Conservation (phyloP, 2,888 invertebrate species). For the Amblyjoppa proteus region DNA sequence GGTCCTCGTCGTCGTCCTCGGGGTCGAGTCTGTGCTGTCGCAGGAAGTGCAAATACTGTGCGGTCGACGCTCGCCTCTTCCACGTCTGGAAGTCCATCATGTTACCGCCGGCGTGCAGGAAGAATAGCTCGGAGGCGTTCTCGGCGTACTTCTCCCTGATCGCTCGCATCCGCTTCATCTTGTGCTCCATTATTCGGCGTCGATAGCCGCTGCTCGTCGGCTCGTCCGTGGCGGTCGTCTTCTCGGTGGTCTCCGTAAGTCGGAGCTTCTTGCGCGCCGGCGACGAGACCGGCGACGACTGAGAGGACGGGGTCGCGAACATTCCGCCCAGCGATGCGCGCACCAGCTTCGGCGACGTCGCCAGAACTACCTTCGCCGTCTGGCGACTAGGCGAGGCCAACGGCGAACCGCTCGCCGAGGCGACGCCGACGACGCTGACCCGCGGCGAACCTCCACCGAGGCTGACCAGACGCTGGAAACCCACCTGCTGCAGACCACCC, state of each 20-base stretch:
- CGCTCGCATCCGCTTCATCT: conserved; percentile 89
- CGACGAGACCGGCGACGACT: conserved; percentile 78
- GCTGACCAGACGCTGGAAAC: conserved; percentile 86
- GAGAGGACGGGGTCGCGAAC: conserved; percentile 78
- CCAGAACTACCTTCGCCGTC: conserved; percentile 82
- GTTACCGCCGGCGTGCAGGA: conserved; percentile 94
- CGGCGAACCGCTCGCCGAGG: conserved; percentile 78
- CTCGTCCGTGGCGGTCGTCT: conserved; percentile 73
- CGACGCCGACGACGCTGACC: conserved; percentile 79
- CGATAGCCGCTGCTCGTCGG: conserved; percentile 81
- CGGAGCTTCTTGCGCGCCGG: conserved; percentile 86
- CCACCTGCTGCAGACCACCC: conserved; percentile 83
- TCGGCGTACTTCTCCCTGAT: conserved; percentile 92
- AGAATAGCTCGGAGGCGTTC: conserved; percentile 94
- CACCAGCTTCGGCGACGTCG: conserved; percentile 83
- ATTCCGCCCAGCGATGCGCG: conserved; percentile 83
- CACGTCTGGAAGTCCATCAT: conserved; percentile 95
- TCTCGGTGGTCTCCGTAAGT: conserved; percentile 83
- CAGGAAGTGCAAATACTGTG: conserved; percentile 91
- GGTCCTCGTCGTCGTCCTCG: conserved; percentile 86
- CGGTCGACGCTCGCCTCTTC: conserved; percentile 92
- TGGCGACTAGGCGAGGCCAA: conserved; percentile 80
- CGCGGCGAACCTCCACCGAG: conserved; percentile 81
- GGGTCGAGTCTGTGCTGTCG: conserved; percentile 90
- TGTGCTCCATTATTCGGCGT: conserved; percentile 90